phyloP scores from a whole-genome alignment of 2,797 vertebrate species.

The Protonibea diacanthus region DNA sequence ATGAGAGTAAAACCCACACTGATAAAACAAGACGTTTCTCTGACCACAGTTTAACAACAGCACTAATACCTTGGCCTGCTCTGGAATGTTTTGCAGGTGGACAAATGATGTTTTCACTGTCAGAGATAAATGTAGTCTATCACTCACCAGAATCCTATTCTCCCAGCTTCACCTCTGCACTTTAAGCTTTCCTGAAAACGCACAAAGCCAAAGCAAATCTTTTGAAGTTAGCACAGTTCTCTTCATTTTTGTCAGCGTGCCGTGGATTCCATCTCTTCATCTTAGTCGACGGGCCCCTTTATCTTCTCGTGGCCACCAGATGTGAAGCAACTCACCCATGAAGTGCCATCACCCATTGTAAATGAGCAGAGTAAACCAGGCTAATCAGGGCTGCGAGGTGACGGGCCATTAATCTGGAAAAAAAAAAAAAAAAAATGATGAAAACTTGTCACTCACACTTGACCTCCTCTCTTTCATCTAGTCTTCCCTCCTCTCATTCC shows the following conservation, averaged over 20 bases:
- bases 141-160: background rate
- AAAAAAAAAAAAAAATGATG: conserved; percentile 23
- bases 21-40: background rate
- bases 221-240: conserved; percentile 20
- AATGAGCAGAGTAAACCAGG: conserved; percentile 47
- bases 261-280: conserved; percentile 23
- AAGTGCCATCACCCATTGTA: conserved; percentile 36
- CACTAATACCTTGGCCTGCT: background rate
- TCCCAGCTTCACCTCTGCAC: background rate
- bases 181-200: conserved; percentile 1
- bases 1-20: background rate
- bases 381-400: conserved; percentile 53
- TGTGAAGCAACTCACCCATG: conserved; percentile 43
- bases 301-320: conserved; percentile 35
- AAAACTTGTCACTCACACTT: conserved; percentile 53
- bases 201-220: background rate
- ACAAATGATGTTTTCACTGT: background rate
- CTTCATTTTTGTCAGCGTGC: conserved; percentile 30
- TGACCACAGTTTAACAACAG: background rate
- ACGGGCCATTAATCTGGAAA: conserved; percentile 41
- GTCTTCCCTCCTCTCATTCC: conserved; percentile 42
- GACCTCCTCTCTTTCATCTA: conserved; percentile 65
- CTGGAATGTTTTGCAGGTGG: background rate
- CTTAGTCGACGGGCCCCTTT: conserved; percentile 11
- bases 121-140: background rate